Conservation (phyloP, 2,888 invertebrate genomes). For the Andrena haemorrhoa region DNA sequence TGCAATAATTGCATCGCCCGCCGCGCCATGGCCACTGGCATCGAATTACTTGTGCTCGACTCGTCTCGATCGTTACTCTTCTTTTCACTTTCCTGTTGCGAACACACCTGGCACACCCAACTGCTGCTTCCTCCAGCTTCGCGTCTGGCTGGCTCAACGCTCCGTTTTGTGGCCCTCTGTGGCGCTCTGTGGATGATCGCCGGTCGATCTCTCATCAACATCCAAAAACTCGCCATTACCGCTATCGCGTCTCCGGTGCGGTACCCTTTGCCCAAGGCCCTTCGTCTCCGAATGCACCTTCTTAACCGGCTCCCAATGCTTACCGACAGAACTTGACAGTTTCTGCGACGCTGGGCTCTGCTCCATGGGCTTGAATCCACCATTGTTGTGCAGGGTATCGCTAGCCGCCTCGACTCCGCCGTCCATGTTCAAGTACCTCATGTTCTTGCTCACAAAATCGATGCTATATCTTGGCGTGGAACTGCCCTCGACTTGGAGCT, state of each 20-base stretch:
- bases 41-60: no score
- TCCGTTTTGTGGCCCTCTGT: no score
- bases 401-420: slow-evolving; percentile 21
- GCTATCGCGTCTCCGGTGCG: neutral
- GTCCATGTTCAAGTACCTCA: slow-evolving; percentile 48
- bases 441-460: slow-evolving; percentile 39
- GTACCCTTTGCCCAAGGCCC: neutral
- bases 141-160: no score
- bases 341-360: neutral
- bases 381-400: neutral
- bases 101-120: neutral
- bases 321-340: neutral
- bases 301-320: neutral
- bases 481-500: neutral
- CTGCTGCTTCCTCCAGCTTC: no score
- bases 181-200: neutral
- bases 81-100: neutral
- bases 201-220: neutral
- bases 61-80: neutral
- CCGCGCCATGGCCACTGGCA: slow-evolving; percentile 12
- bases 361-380: neutral
- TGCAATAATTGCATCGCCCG: no score
- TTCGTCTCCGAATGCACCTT: neutral
- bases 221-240: neutral
- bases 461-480: slow-evolving; percentile 27